Conservation (phyloP, 2,888 invertebrate species). For the Hypena proboscidalis region DNA sequence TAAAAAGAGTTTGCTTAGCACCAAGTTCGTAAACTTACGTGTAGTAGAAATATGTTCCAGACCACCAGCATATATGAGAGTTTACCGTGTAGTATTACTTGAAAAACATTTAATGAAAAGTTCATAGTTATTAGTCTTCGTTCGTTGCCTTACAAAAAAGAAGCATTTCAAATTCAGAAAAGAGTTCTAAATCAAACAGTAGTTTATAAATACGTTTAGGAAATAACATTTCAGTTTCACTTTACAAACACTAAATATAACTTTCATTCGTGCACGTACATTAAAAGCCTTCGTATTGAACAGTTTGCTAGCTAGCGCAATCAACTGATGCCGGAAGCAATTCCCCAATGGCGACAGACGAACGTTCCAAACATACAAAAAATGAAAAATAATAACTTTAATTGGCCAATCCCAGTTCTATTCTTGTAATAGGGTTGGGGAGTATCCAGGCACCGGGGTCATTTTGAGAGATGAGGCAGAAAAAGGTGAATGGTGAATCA, state of each 20-base stretch:
- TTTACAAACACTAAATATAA: constrained; percentile 9
- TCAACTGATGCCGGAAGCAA: constrained; percentile 28
- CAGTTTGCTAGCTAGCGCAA: constrained; percentile 25
- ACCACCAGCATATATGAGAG: too few species aligned
- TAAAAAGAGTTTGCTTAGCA: too few species aligned
- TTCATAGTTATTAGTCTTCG: too few species aligned
- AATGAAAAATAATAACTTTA: constrained; percentile 27
- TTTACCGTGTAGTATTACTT: too few species aligned
- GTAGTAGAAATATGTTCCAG: too few species aligned
- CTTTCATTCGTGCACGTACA: constrained; percentile 14
- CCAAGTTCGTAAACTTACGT: too few species aligned
- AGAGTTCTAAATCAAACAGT: too few species aligned
- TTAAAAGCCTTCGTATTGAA: constrained; percentile 19
- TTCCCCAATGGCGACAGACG: constrained; percentile 28
- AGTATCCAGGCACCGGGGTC: constrained; percentile 27
- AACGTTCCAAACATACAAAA: constrained; percentile 18
- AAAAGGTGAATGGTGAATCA: constrained; percentile 6
- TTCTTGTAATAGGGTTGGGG: constrained; percentile 39
- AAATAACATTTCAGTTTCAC: constrained; percentile 6
- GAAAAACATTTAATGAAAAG: too few species aligned
- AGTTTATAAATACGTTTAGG: too few species aligned
- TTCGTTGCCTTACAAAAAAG: too few species aligned
- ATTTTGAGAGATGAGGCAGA: constrained; percentile 19
- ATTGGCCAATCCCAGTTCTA: constrained; percentile 43
- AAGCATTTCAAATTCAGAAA: too few species aligned